Conservation (phyloP, 2,888 invertebrate species). For the Drosophila nigricruria region DNA sequence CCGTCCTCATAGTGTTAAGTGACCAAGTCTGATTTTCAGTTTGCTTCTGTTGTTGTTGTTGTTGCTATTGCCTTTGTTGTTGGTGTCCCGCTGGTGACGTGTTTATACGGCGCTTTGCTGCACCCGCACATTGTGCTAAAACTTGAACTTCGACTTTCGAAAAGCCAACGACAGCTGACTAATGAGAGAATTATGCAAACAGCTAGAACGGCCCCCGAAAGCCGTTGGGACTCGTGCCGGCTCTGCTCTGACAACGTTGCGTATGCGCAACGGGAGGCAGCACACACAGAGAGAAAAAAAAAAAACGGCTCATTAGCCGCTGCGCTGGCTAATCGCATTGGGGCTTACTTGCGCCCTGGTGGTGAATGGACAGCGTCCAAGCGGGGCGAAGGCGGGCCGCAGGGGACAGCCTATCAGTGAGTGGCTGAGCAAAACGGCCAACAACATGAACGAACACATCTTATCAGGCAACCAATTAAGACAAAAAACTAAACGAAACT, state of each 20-base stretch:
- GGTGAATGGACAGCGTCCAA: constrained; percentile 47
- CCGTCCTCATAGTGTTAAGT: constrained; percentile 17
- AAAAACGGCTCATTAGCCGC: constrained; percentile 55
- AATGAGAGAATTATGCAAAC: constrained; percentile 77
- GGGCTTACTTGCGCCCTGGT: constrained; percentile 27
- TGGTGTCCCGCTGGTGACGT: constrained; percentile 42
- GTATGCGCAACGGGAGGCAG: constrained; percentile 56
- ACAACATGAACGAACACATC: constrained; percentile 75
- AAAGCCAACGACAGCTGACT: constrained; percentile 65
- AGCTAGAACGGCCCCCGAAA: constrained; percentile 65
- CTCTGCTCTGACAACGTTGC: constrained; percentile 40
- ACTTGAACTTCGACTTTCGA: constrained; percentile 79
- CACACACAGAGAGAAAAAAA: constrained; percentile 3
- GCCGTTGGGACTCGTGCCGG: constrained; percentile 40
- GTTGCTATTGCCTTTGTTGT: constrained; percentile 4
- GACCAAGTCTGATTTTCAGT: constrained; percentile 7
- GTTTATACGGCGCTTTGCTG: constrained; percentile 44
- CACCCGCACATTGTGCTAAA: constrained; percentile 61
- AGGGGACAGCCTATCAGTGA: constrained; percentile 28
- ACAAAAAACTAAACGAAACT: constrained; percentile 64
- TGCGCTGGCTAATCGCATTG: constrained; percentile 49
- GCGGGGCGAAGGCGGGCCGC: neutral
- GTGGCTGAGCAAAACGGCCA: constrained; percentile 52
- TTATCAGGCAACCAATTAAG: constrained; percentile 77
- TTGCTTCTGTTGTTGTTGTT: neutral